Evolutionary conservation across 1,140 invertebrate species (phyloP), one percentile per base, ranked within the genome.

Genomic region (Cylas formicarius): DNA sequence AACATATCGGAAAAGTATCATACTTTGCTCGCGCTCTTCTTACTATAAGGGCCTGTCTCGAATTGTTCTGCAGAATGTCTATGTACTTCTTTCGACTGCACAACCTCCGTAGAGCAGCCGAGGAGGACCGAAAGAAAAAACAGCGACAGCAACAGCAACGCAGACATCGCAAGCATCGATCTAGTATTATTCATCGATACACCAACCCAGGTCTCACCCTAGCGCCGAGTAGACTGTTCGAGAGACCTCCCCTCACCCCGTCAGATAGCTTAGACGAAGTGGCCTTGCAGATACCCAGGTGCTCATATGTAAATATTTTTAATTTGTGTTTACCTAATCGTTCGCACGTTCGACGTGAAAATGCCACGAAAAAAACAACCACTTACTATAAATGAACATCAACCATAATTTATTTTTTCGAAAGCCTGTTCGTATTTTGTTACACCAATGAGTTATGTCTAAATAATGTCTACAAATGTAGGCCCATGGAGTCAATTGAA

Each of bases 21-120:
- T n/a, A n/a, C n/a, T n/a, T n/a, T n/a, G n/a, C n/a, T n/a, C n/a
- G n/a, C n/a, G n/a, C n/a, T n/a, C n/a, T n/a, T n/a, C n/a, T n/a
- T n/a, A n/a, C n/a, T n/a, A n/a, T n/a, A n/a, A n/a, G n/a, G n/a
- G n/a, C n/a, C n/a, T n/a, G n/a, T n/a, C n/a, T n/a, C n/a, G n/a
- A n/a, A 27, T 45, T 14, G 8, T 28, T 28, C 38, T 29, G 14
- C 58, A 78, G 74, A 72, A 90, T 92, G 88, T 91, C 88, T 75
- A 79, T 91, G 75, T 93, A 90, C 77, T 91, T 92, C 80, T 91
- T 91, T 72, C 86, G 88, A 41, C 78, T 90, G 64, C 87, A 89
- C 77, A 89, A 90, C 69, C 75, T 90, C 58, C 84, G 81, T 62
- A 78, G 86, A 26, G 82, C 86, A 68, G 84, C 85, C 58, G 82